Evolutionary conservation across 2,113 vertebrate species (phyloP).

Genomic region (Chlorodrepanis virens): DNA sequence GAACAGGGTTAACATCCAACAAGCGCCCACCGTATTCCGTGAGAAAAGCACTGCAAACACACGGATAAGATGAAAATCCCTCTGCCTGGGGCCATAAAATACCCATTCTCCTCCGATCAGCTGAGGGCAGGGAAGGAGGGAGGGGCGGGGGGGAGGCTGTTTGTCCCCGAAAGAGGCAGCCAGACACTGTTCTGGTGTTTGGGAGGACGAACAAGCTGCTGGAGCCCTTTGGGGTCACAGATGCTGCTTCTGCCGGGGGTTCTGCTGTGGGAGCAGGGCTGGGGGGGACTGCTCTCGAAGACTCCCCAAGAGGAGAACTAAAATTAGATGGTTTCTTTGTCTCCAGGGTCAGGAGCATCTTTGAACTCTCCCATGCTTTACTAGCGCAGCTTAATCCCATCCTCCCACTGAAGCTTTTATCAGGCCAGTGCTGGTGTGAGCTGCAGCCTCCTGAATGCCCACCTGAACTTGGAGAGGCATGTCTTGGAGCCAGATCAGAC

Average conservation of each 20-base stretch:
- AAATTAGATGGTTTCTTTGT: neutral
- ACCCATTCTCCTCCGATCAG: neutral
- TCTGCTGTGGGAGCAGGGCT: neutral
- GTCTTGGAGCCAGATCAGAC: neutral
- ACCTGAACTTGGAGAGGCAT: neutral
- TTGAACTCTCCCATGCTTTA: neutral
- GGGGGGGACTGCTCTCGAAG: fast-evolving
- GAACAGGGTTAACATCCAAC: neutral
- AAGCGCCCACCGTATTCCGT: neutral
- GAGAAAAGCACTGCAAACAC: neutral
- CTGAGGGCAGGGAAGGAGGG: neutral
- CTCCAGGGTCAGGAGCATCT: neutral
- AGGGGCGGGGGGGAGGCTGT: too few species aligned
- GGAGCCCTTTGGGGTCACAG: neutral
- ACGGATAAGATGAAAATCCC: fast-evolving
- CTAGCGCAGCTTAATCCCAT: neutral
- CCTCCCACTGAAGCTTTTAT: fast-evolving
- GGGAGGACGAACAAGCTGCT: neutral
- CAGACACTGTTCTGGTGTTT: fast-evolving
- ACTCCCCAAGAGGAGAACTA: neutral
- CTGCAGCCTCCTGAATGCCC: neutral
- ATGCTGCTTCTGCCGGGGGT: neutral
- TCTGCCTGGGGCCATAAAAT: neutral
- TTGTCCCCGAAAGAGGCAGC: neutral
- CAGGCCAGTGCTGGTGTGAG: neutral